phyloP scores from a whole-genome alignment of 2,113 vertebrate species.

The Ranitomeya imitator region DNA sequence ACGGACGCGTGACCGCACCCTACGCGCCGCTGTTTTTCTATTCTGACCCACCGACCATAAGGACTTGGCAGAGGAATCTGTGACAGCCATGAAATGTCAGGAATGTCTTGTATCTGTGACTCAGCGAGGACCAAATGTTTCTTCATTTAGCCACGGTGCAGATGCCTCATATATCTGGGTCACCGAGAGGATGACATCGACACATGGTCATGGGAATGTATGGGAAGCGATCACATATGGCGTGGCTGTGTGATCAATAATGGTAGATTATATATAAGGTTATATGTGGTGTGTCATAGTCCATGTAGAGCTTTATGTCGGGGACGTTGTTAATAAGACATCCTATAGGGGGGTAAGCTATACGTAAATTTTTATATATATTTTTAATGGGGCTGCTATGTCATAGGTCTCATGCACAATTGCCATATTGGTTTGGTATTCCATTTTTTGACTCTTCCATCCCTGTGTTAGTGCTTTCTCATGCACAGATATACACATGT shows the following conservation, averaged over 20 bases:
- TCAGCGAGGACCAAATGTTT: slow-evolving; percentile 50
- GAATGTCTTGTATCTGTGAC: slow-evolving; percentile 51
- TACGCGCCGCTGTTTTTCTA: background rate
- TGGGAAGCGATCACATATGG: background rate
- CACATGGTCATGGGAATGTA: background rate
- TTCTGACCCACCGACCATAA: background rate
- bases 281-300: background rate
- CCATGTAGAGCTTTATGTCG: background rate
- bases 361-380: too few species aligned
- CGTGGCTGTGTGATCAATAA: background rate
- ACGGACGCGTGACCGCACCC: background rate
- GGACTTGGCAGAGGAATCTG: slow-evolving; percentile 11
- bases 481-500: too few species aligned
- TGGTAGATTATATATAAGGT: background rate
- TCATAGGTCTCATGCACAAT: too few species aligned
- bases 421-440: too few species aligned
- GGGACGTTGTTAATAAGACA: too few species aligned
- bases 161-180: background rate
- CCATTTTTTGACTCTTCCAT: too few species aligned
- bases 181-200: background rate
- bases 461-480: too few species aligned
- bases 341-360: too few species aligned
- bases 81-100: slow-evolving; percentile 47
- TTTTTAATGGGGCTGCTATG: too few species aligned
- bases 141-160: slow-evolving; percentile 43